Percentiles rank a stretch among this genome's conserved stretches.
Evolutionary conservation across 2,797 vertebrate species (phyloP).

Genomic region (Danio aesculapii): DNA sequence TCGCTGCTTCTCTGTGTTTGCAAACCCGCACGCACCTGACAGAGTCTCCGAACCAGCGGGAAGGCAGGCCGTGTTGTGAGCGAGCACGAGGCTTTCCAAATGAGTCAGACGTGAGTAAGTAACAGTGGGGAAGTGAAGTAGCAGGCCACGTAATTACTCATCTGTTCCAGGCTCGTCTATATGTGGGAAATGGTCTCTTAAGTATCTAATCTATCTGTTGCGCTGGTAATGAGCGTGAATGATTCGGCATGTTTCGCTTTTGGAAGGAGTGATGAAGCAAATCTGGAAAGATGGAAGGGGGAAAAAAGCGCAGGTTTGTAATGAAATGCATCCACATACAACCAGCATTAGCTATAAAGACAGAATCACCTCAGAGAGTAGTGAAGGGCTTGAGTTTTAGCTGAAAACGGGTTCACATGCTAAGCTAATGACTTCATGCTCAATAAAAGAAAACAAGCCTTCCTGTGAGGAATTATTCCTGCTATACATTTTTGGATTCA

Average conservation of each 20-base stretch:
- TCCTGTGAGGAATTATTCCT: conserved; percentile 16
- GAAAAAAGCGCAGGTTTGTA: conserved; percentile 66
- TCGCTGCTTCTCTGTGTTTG: conserved; percentile 69
- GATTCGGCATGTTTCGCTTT: neutral
- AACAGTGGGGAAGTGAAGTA: conserved; percentile 51
- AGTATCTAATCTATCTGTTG: conserved; percentile 33
- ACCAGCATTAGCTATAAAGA: no score
- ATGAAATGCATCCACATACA: conserved; percentile 30
- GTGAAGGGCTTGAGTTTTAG: neutral
- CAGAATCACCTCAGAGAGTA: conserved; percentile 37
- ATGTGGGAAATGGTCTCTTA: conserved; percentile 42
- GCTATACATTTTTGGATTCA: conserved; percentile 7
- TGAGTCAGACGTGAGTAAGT: conserved; percentile 52
- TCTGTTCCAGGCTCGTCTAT: conserved; percentile 48
- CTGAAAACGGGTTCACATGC: conserved; percentile 20
- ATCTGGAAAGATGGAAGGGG: neutral
- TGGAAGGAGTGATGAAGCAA: neutral
- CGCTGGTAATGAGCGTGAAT: conserved; percentile 18
- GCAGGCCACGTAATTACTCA: conserved; percentile 48
- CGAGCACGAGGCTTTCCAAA: conserved; percentile 46
- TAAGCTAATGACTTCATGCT: conserved; percentile 21
- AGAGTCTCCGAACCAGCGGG: conserved; percentile 16
- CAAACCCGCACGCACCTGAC: conserved; percentile 39
- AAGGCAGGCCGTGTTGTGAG: conserved; percentile 34
- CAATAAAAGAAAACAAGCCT: conserved; percentile 16